Percentiles rank a stretch among this genome's conserved stretches.
Conservation (phyloP, 2,113 vertebrate genomes). For the Epinephelus fuscoguttatus region DNA sequence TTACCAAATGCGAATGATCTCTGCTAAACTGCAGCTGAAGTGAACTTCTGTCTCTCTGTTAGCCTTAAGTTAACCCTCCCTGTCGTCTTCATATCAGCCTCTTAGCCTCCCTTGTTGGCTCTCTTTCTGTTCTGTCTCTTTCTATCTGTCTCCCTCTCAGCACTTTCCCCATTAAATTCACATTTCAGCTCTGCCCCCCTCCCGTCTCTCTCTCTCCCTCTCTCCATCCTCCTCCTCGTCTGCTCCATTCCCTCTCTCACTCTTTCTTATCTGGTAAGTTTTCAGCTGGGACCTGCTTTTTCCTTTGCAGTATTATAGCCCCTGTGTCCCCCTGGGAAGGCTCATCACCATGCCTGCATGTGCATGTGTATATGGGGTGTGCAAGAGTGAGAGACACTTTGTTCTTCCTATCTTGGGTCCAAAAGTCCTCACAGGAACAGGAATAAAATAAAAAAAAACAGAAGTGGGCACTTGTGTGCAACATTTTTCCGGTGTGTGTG, state of each 20-base stretch:
- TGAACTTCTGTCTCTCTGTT: conserved; percentile 21
- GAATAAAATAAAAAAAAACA: neutral
- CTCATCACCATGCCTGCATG: conserved; percentile 34
- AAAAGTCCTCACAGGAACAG: conserved; percentile 49
- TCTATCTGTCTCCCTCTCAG: conserved; percentile 35
- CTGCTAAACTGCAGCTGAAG: neutral
- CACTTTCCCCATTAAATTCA: conserved; percentile 60
- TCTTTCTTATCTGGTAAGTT: conserved; percentile 57
- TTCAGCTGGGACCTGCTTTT: conserved; percentile 61
- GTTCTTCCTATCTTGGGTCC: conserved; percentile 42
- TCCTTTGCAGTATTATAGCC: conserved; percentile 49
- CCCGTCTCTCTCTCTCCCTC: neutral
- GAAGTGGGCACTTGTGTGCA: conserved; percentile 34
- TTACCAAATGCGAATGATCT: conserved; percentile 23
- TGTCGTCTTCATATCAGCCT: conserved; percentile 42
- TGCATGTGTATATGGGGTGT: neutral
- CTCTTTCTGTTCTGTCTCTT: conserved; percentile 13
- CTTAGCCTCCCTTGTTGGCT: conserved; percentile 39
- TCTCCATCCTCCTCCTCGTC: neutral
- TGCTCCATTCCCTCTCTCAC: conserved; percentile 1
- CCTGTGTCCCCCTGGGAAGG: conserved; percentile 44
- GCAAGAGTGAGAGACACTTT: conserved; percentile 15
- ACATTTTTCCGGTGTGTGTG: conserved; percentile 12
- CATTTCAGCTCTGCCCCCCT: conserved; percentile 32
- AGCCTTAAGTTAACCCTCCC: conserved; percentile 19